Evolutionary conservation across 2,888 invertebrate species (phyloP), one percentile per base, ranked within the genome.

Genomic region (Lepeophtheirus nordmannii): DNA sequence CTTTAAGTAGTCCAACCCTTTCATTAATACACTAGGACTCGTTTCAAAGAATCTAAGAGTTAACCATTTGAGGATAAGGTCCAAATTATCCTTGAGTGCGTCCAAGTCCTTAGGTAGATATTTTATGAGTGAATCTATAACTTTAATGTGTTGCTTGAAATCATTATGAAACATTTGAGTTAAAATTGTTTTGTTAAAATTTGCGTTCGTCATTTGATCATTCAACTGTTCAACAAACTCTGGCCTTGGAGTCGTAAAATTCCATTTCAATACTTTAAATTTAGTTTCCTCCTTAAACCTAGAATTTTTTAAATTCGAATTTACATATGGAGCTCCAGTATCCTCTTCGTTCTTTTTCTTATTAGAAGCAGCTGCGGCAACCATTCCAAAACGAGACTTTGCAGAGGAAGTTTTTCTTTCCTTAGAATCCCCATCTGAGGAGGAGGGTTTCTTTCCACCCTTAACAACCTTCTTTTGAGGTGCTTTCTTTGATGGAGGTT

Each of bases 21-120:
- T 93, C 71, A 96, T 81, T 68, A 97, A 81, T 46, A 97, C 96
- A 17, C 93, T 92, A 11, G 97, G 96, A 79, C 98, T 98, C 30
- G 97, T 98, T 78, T 98, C 97, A 73, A 94, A 97, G 79, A 98
- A 98, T 68, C 97, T 81, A 60, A 98, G 78, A 0, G 96, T 94
- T 71, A 94, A 76, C 97, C 97, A 98, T 75, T 94, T 94, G 59
- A 98, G 81, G 67, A 98, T 86, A 69, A 98, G 79, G 79, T 98
- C 98, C 69, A 94, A 80, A 78, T 97, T 97, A 22, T 86, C 84
- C 70, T 90, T 83, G 57, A 93, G 80, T 0, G 90, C 86, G 71
- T 84, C 82, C 56, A 83, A 82, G 72, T 88, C 87, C n/a, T 82
- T 82, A 5, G 83, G 80, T 63, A 91, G 76, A 75, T 91, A 89